Conservation (phyloP, 2,113 vertebrate species). For the Chiloscyllium plagiosum region DNA sequence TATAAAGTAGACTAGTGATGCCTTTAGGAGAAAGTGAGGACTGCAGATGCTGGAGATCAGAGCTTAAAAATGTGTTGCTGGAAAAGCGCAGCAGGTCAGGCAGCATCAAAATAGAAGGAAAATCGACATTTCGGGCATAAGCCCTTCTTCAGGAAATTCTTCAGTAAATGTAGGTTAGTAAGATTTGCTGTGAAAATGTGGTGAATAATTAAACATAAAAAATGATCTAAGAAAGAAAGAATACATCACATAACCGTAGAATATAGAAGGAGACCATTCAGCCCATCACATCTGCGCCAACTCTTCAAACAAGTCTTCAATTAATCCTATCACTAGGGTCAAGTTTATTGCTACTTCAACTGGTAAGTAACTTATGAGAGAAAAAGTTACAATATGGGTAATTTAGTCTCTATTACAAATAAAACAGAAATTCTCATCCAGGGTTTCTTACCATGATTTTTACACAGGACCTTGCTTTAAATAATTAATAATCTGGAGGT, state of each 20-base stretch:
- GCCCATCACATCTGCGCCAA: neutral
- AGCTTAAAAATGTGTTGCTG: too few species aligned
- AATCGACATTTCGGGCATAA: too few species aligned
- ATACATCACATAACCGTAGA: neutral
- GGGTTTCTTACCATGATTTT: neutral
- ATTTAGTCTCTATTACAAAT: neutral
- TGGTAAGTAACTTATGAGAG: neutral
- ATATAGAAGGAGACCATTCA: neutral
- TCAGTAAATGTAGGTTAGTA: neutral
- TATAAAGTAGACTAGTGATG: neutral
- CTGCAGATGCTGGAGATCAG: too few species aligned
- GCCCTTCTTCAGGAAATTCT: too few species aligned
- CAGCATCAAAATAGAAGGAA: too few species aligned
- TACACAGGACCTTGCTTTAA: neutral
- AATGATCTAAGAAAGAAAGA: neutral
- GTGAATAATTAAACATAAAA: neutral
- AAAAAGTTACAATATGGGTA: neutral
- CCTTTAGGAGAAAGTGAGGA: too few species aligned
- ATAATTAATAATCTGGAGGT: neutral
- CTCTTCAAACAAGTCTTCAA: neutral
- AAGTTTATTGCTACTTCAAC: neutral
- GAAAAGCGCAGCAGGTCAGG: too few species aligned
- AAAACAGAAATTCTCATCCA: neutral
- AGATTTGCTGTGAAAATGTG: neutral
- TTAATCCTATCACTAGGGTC: neutral